phyloP scores from a whole-genome alignment of 2,113 vertebrate genomes.

The Mystacornis crossleyi region DNA sequence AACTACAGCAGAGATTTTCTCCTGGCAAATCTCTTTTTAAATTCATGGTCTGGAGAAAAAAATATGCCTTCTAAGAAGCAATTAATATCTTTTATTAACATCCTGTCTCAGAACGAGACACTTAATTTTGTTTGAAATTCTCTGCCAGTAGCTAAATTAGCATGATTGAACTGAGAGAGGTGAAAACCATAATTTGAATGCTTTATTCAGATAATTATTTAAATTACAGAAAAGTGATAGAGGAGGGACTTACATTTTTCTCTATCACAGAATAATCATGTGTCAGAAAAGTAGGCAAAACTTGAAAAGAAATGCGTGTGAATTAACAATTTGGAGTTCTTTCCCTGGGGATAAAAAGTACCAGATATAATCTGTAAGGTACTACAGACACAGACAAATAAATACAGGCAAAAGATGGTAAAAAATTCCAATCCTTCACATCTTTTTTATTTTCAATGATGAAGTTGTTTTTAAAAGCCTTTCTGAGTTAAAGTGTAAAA shows the following conservation, averaged over 20 bases:
- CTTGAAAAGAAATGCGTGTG: not conserved
- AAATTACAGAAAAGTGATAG: conserved; percentile 45
- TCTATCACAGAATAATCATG: conserved; percentile 8
- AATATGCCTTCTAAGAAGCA: conserved; percentile 22
- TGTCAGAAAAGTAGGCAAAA: not conserved
- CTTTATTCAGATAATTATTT: conserved; percentile 61
- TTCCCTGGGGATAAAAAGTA: not conserved
- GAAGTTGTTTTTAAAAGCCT: not conserved
- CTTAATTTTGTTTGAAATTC: conserved; percentile 56
- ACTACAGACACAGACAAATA: not conserved
- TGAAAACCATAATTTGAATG: conserved; percentile 45
- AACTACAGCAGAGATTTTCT: not conserved
- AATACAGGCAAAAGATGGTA: not conserved
- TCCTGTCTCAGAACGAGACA: conserved; percentile 5
- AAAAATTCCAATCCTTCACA: not conserved
- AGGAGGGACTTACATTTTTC: conserved; percentile 28
- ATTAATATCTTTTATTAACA: conserved; percentile 56
- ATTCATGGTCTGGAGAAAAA: conserved; percentile 1
- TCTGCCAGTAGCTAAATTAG: conserved; percentile 52
- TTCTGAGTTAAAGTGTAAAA: not conserved
- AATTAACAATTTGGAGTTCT: conserved; percentile 1
- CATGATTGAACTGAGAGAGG: conserved; percentile 32
- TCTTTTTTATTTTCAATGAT: not conserved
- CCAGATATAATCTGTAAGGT: not conserved
- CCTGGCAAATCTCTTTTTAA: not conserved